phyloP scores from a whole-genome alignment of 2,113 vertebrate genomes.

The Brachyhypopomus gauderio region DNA sequence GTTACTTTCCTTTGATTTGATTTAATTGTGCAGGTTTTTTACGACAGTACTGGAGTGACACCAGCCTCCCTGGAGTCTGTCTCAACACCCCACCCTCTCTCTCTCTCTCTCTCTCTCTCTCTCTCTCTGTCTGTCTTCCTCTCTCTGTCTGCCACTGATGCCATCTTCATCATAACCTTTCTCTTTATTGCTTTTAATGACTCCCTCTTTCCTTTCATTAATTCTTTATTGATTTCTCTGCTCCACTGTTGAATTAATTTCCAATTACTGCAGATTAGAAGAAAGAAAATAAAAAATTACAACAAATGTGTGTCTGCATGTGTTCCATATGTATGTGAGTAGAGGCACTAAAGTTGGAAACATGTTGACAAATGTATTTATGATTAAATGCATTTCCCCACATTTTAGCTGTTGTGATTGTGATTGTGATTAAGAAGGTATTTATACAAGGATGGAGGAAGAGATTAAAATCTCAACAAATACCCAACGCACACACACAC shows the following conservation, averaged over 20 bases:
- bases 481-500: conserved; percentile 21
- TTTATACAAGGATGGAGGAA: background rate
- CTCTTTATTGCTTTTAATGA: conserved; percentile 81
- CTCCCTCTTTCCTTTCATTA: conserved; percentile 78
- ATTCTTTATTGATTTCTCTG: conserved; percentile 79
- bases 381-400: conserved; percentile 37
- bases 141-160: conserved; percentile 71
- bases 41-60: conserved; percentile 48
- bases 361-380: conserved; percentile 30
- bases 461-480: conserved; percentile 25
- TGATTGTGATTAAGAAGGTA: conserved; percentile 8
- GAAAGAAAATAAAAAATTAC: conserved; percentile 59
- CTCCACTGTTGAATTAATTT: conserved; percentile 79
- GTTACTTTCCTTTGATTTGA: conserved; percentile 40
- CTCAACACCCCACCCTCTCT: background rate
- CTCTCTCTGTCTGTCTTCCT: background rate
- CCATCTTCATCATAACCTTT: conserved; percentile 77
- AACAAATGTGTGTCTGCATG: conserved; percentile 56
- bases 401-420: background rate
- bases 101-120: conserved; percentile 16
- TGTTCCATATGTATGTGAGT: conserved; percentile 11
- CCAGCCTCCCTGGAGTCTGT: conserved; percentile 40
- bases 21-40: conserved; percentile 51
- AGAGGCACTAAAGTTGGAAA: background rate
- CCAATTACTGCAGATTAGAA: conserved; percentile 78